phyloP scores from a whole-genome alignment of 2,888 invertebrate species.

The Eurytoma adleriae region DNA sequence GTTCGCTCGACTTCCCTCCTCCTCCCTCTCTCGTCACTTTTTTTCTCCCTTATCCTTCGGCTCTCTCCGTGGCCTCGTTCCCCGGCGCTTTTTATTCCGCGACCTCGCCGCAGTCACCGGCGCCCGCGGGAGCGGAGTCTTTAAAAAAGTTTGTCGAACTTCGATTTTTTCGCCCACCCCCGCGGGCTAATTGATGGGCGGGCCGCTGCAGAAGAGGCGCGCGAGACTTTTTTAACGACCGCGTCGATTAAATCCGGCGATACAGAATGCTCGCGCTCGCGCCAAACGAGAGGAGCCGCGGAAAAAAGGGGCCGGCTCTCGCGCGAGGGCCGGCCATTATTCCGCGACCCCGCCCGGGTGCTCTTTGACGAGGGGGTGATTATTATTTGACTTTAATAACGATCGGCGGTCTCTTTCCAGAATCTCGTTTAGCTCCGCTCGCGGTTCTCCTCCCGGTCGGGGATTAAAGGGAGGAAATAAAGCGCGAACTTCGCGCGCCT shows the following conservation, averaged over 20 bases:
- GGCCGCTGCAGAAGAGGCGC: neutral
- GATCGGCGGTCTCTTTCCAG: slow-evolving; percentile 1
- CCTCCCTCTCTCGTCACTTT: neutral
- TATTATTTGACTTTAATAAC: slow-evolving; percentile 33
- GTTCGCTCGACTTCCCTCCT: neutral
- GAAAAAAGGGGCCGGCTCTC: neutral
- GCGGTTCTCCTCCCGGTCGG: neutral
- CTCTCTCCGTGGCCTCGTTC: neutral
- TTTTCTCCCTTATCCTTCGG: neutral
- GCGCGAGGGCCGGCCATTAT: no score
- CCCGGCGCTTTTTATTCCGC: slow-evolving; percentile 35
- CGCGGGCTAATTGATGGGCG: neutral
- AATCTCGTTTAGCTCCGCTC: slow-evolving; percentile 19
- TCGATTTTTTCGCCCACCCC: slow-evolving; percentile 20
- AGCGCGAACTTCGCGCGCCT: neutral
- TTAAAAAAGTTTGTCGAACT: slow-evolving; percentile 49
- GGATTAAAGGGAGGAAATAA: neutral
- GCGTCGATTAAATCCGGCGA: slow-evolving; percentile 48
- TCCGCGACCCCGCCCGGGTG: no score
- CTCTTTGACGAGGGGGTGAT: slow-evolving; percentile 22
- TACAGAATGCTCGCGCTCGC: slow-evolving; percentile 21
- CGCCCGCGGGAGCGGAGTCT: slow-evolving; percentile 1
- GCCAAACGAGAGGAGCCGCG: slow-evolving; percentile 3
- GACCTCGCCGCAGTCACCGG: slow-evolving; percentile 18
- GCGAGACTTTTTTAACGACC: slow-evolving; percentile 49